phyloP scores from a whole-genome alignment of 1,140 invertebrate genomes.

The Apis dorsata region DNA sequence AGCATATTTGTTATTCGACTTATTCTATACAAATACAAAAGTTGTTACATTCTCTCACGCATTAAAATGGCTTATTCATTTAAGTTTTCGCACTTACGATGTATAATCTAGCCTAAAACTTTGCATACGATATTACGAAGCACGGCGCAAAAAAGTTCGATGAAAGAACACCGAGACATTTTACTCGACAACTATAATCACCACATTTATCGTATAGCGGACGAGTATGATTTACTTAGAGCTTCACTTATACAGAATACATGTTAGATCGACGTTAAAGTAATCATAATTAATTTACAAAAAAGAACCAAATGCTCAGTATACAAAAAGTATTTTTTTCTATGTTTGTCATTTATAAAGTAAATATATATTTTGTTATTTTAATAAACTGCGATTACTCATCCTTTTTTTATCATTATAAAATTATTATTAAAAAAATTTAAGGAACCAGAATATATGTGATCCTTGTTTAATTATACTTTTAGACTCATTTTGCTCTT shows the following conservation, averaged over 20 bases:
- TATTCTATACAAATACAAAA: conserved; percentile 78
- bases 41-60: conserved; percentile 77
- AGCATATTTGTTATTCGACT: conserved; percentile 63
- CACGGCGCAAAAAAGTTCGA: conserved; percentile 66
- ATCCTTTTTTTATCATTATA: conserved; percentile 28
- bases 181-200: conserved; percentile 63
- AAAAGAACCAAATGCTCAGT: conserved; percentile 31
- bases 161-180: conserved; percentile 64
- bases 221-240: conserved; percentile 49
- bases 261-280: conserved; percentile 47
- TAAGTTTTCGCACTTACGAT: conserved; percentile 60
- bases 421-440: conserved; percentile 44
- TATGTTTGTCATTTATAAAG: conserved; percentile 5
- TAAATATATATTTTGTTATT: conserved; percentile 13
- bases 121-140: conserved; percentile 69
- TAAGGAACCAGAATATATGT: conserved; percentile 46
- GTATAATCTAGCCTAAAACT: conserved; percentile 68
- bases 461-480: conserved; percentile 32
- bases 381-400: conserved; percentile 42
- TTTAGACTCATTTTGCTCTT: conserved; percentile 18
- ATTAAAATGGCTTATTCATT: conserved; percentile 73
- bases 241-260: conserved; percentile 37
- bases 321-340: conserved; percentile 42
- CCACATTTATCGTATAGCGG: conserved; percentile 45
- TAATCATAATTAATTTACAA: conserved; percentile 36